These are phyloP conservation scores for Vannuccia rotundouncinata DNA, from an alignment of 2,888 invertebrate genomes.

Conservation along the genomic window DNA sequence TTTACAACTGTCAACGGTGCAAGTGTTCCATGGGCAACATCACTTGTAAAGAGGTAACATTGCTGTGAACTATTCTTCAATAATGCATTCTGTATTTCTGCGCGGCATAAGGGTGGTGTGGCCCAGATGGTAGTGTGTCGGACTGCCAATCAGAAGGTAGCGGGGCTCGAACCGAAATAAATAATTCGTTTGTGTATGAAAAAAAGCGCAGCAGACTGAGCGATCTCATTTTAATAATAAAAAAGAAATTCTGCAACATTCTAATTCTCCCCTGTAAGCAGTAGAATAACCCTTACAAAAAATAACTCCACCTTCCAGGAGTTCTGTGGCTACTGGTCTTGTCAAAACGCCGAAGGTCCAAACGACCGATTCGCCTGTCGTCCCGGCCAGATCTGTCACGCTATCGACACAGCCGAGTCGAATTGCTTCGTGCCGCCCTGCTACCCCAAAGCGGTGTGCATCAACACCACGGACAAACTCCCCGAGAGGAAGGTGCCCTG, in stretches of 20 bases:
- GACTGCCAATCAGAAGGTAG: no score
- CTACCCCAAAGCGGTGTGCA: slow-evolving; percentile 1
- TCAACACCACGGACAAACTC: background rate
- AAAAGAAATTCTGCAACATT: no score
- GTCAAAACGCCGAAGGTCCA: slow-evolving; percentile 24
- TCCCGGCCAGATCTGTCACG: background rate
- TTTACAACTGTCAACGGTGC: slow-evolving; percentile 31
- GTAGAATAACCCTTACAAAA: no score
- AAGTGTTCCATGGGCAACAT: slow-evolving; percentile 30
- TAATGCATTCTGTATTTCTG: no score
- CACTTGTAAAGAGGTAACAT: slow-evolving; percentile 27
- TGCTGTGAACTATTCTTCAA: background rate
- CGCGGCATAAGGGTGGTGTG: no score
- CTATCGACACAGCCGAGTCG: background rate
- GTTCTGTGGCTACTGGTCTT: slow-evolving; percentile 29
- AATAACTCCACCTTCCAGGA: background rate
- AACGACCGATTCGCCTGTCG: slow-evolving; percentile 30
- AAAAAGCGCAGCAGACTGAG: no score
- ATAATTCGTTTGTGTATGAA: no score
- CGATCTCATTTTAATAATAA: no score
- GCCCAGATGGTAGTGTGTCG: no score
- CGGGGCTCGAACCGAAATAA: no score
- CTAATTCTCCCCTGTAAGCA: no score
- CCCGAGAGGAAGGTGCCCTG: background rate
- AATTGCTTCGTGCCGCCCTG: slow-evolving; percentile 32